Evolutionary conservation across 2,797 vertebrate species (phyloP).

Genomic region (Chrosomus eos): DNA sequence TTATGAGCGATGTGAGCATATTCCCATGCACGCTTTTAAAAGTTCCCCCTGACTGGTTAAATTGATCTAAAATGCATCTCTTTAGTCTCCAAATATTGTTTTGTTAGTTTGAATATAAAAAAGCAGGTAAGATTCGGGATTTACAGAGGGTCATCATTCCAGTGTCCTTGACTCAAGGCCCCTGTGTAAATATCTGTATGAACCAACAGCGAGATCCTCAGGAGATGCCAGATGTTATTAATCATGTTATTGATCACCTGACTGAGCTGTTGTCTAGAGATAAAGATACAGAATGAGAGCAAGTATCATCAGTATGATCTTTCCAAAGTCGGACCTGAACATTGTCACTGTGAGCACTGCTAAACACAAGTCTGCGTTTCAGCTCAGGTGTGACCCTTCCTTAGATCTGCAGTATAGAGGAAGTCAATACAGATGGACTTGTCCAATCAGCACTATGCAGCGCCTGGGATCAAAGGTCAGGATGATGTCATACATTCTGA

Average conservation of each 20-base stretch:
- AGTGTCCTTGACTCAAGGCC: conserved; percentile 56
- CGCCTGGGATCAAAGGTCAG: conserved; percentile 72
- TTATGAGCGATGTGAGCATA: conserved; percentile 53
- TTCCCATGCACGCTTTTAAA: conserved; percentile 26
- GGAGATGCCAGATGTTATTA: conserved; percentile 55
- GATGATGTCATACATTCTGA: conserved; percentile 80
- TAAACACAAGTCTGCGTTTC: conserved; percentile 44
- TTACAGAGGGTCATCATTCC: conserved; percentile 31
- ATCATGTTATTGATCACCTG: conserved; percentile 57
- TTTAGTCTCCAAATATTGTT: conserved; percentile 16
- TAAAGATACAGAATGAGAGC: conserved; percentile 39
- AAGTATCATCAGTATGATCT: conserved; percentile 44
- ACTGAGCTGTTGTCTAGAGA: conserved; percentile 54
- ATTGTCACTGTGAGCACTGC: not conserved
- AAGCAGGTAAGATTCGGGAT: conserved; percentile 34
- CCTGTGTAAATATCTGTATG: conserved; percentile 50
- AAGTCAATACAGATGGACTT: conserved; percentile 77
- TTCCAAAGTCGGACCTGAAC: not conserved
- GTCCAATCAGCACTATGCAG: conserved; percentile 77
- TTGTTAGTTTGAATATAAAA: conserved; percentile 12
- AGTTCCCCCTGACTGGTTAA: not conserved
- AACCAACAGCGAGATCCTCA: conserved; percentile 43
- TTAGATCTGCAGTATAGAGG: conserved; percentile 75
- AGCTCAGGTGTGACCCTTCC: conserved; percentile 73
- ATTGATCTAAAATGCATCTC: not conserved